Conservation (phyloP, 2,888 invertebrate genomes). For the Linyphia triangularis region DNA sequence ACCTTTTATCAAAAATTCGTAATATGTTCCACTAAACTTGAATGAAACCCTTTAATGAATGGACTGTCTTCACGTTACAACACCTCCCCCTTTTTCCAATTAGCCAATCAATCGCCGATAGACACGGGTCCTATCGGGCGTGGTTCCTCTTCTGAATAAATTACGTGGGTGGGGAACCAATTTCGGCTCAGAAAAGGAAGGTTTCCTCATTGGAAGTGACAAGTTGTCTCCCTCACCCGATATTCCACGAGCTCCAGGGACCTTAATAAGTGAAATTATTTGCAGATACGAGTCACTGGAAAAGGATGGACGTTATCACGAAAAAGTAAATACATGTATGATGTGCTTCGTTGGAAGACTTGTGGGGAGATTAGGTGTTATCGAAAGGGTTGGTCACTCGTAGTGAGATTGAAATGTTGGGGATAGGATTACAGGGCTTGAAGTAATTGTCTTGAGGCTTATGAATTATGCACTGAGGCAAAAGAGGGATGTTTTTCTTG, state of each 20-base stretch:
- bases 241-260: not conserved
- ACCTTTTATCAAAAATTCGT: too few relatives aligned
- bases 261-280: slow-evolving; percentile 24
- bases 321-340: not conserved
- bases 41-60: slow-evolving; percentile 15
- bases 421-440: not conserved
- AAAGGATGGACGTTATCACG: not conserved
- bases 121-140: slow-evolving; percentile 18
- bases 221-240: slow-evolving; percentile 1
- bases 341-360: not conserved
- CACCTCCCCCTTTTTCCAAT: not conserved
- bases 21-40: too few relatives aligned
- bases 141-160: slow-evolving; percentile 25
- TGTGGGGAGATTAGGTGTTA: not conserved
- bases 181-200: not conserved
- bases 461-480: not conserved
- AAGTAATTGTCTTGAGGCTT: not conserved
- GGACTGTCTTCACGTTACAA: not conserved
- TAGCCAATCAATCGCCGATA: slow-evolving; percentile 34
- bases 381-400: not conserved
- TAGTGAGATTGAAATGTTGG: not conserved
- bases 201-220: slow-evolving; percentile 27
- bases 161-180: slow-evolving; percentile 32
- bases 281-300: not conserved
- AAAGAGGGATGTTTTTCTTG: too few relatives aligned